These are phyloP conservation scores for Helarctos malayanus DNA, from an alignment of 2,797 vertebrate genomes.

Conservation along the genomic window DNA sequence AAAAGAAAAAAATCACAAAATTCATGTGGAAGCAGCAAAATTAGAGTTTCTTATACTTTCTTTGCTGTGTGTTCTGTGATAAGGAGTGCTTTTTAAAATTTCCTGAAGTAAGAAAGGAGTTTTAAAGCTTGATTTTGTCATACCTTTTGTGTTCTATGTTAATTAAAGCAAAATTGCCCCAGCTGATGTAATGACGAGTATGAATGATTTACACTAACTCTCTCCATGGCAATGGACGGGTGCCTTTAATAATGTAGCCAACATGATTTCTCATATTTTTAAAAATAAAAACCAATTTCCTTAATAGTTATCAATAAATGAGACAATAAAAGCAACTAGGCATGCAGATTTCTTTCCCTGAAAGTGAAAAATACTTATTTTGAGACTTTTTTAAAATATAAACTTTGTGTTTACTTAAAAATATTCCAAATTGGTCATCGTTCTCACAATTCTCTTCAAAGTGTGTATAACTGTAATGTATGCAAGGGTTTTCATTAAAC, in stretches of 20 bases:
- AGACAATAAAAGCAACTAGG: conserved; percentile 50
- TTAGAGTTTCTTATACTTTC: neutral
- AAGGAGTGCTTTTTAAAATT: conserved; percentile 15
- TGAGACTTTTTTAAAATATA: conserved; percentile 62
- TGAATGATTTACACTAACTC: conserved; percentile 9
- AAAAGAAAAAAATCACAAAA: neutral
- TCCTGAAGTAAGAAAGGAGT: neutral
- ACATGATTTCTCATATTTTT: conserved; percentile 22
- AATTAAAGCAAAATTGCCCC: neutral
- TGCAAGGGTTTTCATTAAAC: conserved; percentile 66
- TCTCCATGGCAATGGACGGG: neutral
- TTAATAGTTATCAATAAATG: conserved; percentile 6
- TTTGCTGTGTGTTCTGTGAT: neutral
- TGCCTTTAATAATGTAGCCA: neutral
- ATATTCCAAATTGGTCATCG: conserved; percentile 66
- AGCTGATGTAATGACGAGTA: neutral
- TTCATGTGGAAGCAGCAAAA: neutral
- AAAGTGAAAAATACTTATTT: conserved; percentile 41
- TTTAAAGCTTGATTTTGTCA: conserved; percentile 34
- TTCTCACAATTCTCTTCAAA: conserved; percentile 54
- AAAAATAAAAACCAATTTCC: conserved; percentile 22
- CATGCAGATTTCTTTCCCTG: conserved; percentile 51
- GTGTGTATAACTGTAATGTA: conserved; percentile 19
- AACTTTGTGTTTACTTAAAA: conserved; percentile 49
- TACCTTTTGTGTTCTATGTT: neutral